Conservation (phyloP, 2,888 invertebrate species). For the Sialis fuliginosa region DNA sequence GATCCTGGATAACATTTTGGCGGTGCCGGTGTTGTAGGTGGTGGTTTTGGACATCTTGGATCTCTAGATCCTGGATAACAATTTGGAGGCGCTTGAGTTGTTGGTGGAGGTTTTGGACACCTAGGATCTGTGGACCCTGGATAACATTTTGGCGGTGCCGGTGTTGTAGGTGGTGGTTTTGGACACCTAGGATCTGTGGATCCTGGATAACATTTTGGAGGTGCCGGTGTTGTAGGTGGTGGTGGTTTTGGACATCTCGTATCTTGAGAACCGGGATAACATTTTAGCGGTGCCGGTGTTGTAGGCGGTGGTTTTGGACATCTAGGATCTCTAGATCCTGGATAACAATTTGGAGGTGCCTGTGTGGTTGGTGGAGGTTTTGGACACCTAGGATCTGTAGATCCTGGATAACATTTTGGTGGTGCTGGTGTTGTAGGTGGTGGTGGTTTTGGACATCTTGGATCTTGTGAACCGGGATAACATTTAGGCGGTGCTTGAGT, state of each 20-base stretch:
- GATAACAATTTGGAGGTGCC: slow-evolving; percentile 16
- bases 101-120: slow-evolving; percentile 10
- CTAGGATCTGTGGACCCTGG: slow-evolving; percentile 18
- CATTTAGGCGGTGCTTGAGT: slow-evolving; percentile 15
- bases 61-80: slow-evolving; percentile 21
- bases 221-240: slow-evolving; percentile 15
- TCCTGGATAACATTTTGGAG: slow-evolving; percentile 19
- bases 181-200: slow-evolving; percentile 14
- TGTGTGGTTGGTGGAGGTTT: slow-evolving; percentile 9
- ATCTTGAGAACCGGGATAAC: slow-evolving; percentile 10
- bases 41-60: slow-evolving; percentile 15
- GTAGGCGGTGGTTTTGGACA: slow-evolving; percentile 11
- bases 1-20: slow-evolving; percentile 22
- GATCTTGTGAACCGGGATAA: slow-evolving; percentile 16
- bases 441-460: slow-evolving; percentile 13
- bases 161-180: slow-evolving; percentile 13
- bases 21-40: slow-evolving; percentile 9
- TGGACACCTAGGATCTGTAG: slow-evolving; percentile 20
- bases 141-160: slow-evolving; percentile 14
- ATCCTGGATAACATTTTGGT: slow-evolving; percentile 22
- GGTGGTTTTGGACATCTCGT: slow-evolving; percentile 18
- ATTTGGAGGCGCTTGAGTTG: slow-evolving; percentile 13
- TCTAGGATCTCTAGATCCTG: slow-evolving; percentile 14
- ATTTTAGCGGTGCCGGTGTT: neutral
- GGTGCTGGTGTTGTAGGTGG: slow-evolving; percentile 16